Conservation (phyloP, 2,888 invertebrate species). For the Dicyrtomina minuta region DNA sequence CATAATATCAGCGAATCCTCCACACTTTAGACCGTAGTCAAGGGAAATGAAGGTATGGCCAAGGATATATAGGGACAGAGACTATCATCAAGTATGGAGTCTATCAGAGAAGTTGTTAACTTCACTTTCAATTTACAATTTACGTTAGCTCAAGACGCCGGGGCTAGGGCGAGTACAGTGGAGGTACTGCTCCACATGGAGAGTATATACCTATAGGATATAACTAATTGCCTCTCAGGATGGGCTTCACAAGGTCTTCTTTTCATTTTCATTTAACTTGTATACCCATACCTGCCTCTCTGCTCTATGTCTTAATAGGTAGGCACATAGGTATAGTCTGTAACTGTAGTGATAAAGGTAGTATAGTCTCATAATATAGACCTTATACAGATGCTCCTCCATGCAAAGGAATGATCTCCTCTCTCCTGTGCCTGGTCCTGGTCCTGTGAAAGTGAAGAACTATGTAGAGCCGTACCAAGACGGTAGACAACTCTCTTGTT, state of each 20-base stretch:
- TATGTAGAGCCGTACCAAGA: too few species aligned
- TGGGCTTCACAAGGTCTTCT: constrained; percentile 5
- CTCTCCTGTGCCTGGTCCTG: too few species aligned
- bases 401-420: too few species aligned
- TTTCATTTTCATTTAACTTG: not conserved
- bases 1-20: not conserved
- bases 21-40: not conserved
- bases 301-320: not conserved
- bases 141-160: constrained; percentile 3
- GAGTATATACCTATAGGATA: not conserved
- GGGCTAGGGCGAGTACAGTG: not conserved
- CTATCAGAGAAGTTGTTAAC: constrained; percentile 30
- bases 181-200: too few species aligned
- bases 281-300: not conserved
- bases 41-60: constrained; percentile 1
- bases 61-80: too few species aligned
- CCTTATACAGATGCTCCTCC: not conserved
- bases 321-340: too few species aligned
- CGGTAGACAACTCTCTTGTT: too few species aligned
- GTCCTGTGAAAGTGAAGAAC: too few species aligned
- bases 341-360: too few species aligned
- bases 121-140: constrained; percentile 32
- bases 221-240: not conserved
- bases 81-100: constrained; percentile 20
- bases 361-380: too few species aligned